Evolutionary conservation across 2,113 vertebrate species (phyloP), one percentile per base, ranked within the genome.

Genomic region (Xenopus borealis): DNA sequence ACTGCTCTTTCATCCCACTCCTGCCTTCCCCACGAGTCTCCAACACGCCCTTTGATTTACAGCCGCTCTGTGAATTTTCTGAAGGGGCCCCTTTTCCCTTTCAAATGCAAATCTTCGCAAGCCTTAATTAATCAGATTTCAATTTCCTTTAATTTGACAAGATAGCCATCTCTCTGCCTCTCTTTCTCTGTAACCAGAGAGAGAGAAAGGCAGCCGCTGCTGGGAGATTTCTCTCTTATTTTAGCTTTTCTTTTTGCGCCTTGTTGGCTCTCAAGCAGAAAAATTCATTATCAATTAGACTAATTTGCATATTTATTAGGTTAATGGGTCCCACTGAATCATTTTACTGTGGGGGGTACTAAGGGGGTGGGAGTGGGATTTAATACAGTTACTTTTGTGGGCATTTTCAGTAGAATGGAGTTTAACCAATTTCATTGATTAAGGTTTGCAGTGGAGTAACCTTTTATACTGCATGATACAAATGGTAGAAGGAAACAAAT

Each of bases 51-150:
- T 77, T 77, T 77, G 74, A 77, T 77, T 77, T 77, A 70, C 74
- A 77, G 74, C 61, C 66, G 66, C 61, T 70, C 74, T 77, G 61
- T 70, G 74, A 30, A 70, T 64, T 77, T 69, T 77, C 73, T 75
- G 73, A 75, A 75, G 74, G 74, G 74, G 47, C 74, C 73, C 73
- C 66, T 75, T 76, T 70, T 70, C 50, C 74, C 53, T 77, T 77
- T 77, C 74, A 70, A 77, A 77, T 77, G 74, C 74, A 77, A 77
- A 77, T 77, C 74, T 63, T 69, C 10, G 30, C 67, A 70, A 77
- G 74, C 74, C 74, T 77, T 77, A 77, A 77, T 77, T 77, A 77
- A 77, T 77, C 74, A 77, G 74, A 77, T 77, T 77, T 77, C 74
- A 77, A 77, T 77, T 77, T 77, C 74, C 74, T 77, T 77, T 77